A percentile compares a stretch with the other conserved stretches of the same genome.
These are phyloP conservation scores for Phrynosoma platyrhinos DNA, from an alignment of 2,113 vertebrate species.

Conservation along the genomic window DNA sequence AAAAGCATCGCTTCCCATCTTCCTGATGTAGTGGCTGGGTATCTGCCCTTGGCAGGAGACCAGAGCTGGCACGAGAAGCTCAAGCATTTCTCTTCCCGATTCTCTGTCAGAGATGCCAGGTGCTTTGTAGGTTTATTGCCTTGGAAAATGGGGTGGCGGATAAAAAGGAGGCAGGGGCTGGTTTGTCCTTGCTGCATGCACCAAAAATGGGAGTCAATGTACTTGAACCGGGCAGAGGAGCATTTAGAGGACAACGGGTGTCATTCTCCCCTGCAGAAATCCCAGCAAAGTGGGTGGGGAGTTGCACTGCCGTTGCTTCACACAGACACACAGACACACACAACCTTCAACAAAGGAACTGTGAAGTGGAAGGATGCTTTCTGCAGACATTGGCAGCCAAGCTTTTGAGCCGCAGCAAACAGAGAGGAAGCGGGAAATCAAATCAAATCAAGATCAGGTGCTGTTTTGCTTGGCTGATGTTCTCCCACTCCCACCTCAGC, in stretches of 20 bases:
- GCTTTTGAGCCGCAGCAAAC: background rate
- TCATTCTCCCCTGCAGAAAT: background rate
- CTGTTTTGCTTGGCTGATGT: background rate
- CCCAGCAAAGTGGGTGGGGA: background rate
- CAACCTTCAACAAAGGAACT: too few species aligned
- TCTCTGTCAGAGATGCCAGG: constrained; percentile 23
- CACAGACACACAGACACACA: too few species aligned
- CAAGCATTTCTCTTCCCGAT: constrained; percentile 33
- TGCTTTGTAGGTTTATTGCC: background rate
- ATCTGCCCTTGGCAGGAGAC: background rate
- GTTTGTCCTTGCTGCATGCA: background rate
- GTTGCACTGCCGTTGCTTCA: too few species aligned
- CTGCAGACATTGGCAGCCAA: background rate
- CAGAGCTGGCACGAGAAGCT: background rate
- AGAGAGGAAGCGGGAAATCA: background rate
- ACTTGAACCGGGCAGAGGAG: background rate
- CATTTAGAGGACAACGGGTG: background rate
- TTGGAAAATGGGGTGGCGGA: background rate
- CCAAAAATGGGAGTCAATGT: background rate
- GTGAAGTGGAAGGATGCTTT: too few species aligned
- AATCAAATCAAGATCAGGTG: background rate
- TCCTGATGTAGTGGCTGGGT: background rate
- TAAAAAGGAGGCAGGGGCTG: background rate
- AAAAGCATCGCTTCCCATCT: background rate
- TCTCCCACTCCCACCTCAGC: background rate